A percentile compares a stretch with the other conserved stretches of the same genome.
Evolutionary conservation across 2,888 invertebrate genomes (phyloP).

Genomic region (Ephialtes manifestator): DNA sequence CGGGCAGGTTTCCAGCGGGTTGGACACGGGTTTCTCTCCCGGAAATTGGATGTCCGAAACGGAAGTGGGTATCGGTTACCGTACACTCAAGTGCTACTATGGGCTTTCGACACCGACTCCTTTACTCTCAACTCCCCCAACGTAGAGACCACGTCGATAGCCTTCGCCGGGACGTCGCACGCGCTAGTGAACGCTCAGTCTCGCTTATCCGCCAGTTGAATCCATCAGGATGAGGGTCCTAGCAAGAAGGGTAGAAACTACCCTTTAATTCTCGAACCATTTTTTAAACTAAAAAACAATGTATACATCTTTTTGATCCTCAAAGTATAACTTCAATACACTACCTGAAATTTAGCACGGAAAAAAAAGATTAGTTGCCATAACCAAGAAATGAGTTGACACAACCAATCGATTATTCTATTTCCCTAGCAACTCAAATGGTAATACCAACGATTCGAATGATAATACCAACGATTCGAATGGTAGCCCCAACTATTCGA

Average conservation of each 20-base stretch:
- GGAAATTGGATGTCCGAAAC: slow-evolving; percentile 68
- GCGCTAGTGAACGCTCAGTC: slow-evolving; percentile 22
- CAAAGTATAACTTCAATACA: no score
- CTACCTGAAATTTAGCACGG: no score
- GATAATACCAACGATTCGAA: no score
- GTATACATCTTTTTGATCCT: no score
- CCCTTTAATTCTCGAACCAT: neutral
- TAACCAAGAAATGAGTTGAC: no score
- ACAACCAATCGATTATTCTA: no score
- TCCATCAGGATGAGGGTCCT: slow-evolving; percentile 8
- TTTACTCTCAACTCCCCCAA: slow-evolving; percentile 27
- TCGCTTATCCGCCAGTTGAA: slow-evolving; percentile 54
- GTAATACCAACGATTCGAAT: no score
- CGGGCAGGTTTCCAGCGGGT: slow-evolving; percentile 55
- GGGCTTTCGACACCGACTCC: slow-evolving; percentile 35
- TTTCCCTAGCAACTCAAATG: no score
- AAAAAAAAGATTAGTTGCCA: no score
- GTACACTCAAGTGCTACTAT: slow-evolving; percentile 60
- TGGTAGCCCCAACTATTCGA: no score
- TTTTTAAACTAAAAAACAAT: neutral
- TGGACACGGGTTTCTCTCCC: slow-evolving; percentile 56
- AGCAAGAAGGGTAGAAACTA: neutral
- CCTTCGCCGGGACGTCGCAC: slow-evolving; percentile 34
- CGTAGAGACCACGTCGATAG: slow-evolving; percentile 53
- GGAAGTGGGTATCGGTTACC: slow-evolving; percentile 67